phyloP scores from a whole-genome alignment of 92 coral and sea anemone genomes.

The Zoanthus sociatus region DNA sequence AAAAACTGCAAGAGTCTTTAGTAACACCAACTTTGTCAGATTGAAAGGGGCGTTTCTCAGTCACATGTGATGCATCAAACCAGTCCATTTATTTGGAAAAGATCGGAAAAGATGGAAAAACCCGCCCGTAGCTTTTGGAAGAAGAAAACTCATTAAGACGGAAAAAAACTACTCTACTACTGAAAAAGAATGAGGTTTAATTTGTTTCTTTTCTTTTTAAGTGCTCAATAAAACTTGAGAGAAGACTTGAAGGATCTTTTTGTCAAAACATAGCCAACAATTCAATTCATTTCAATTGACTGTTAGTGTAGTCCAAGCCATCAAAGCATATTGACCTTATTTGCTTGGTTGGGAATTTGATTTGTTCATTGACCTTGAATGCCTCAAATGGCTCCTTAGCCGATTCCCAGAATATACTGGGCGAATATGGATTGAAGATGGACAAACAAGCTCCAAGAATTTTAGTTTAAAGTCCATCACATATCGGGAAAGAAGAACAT shows the following conservation, averaged over 20 bases:
- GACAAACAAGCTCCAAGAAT: constrained; percentile 53
- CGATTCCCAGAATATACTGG: constrained; percentile 49
- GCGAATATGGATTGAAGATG: constrained; percentile 51
- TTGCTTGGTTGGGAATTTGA: constrained; percentile 21
- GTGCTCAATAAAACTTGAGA: no score
- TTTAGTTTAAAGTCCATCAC: constrained; percentile 59
- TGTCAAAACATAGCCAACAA: no score
- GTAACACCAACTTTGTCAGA: constrained; percentile 50
- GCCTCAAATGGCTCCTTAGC: background rate
- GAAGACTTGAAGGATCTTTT: no score
- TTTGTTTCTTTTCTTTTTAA: no score
- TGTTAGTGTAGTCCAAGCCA: constrained; percentile 33
- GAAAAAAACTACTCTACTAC: no score
- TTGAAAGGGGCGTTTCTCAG: constrained; percentile 44
- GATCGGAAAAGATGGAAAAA: constrained; percentile 11
- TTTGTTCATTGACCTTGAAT: background rate
- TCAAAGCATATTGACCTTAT: background rate
- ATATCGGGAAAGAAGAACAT: constrained; percentile 47
- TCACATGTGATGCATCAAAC: constrained; percentile 58
- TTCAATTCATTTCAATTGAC: no score
- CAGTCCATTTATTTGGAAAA: constrained; percentile 47
- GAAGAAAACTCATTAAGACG: constrained; percentile 2
- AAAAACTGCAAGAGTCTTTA: constrained; percentile 45
- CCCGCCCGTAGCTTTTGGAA: constrained; percentile 42
- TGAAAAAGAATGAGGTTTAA: background rate